Evolutionary conservation across 2,888 invertebrate genomes (phyloP).

Genomic region (Heliconius hortense): DNA sequence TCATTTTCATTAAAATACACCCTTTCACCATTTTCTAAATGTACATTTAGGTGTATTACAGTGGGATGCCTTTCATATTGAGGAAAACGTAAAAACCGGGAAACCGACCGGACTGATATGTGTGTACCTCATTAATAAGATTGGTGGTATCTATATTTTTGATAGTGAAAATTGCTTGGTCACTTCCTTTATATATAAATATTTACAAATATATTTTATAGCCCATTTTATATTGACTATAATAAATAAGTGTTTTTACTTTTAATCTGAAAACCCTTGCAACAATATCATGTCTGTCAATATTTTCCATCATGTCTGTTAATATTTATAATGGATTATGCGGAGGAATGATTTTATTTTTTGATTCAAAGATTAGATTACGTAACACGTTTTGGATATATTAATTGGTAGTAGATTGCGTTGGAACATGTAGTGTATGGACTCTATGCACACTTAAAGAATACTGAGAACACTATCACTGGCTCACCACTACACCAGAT

Average conservation of each 20-base stretch:
- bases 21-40: slow-evolving; percentile 48
- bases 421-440: too few species aligned
- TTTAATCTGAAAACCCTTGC: slow-evolving; percentile 27
- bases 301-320: neutral
- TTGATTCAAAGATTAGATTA: too few species aligned
- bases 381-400: too few species aligned
- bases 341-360: too few species aligned
- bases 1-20: slow-evolving; percentile 50
- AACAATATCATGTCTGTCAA: slow-evolving; percentile 23
- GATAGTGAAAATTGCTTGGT: slow-evolving; percentile 43
- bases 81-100: slow-evolving; percentile 46
- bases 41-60: slow-evolving; percentile 46
- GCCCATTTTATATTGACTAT: slow-evolving; percentile 40
- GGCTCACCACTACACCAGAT: too few species aligned
- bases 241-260: slow-evolving; percentile 18
- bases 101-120: slow-evolving; percentile 49
- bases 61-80: slow-evolving; percentile 47
- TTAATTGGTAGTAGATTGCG: too few species aligned
- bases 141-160: slow-evolving; percentile 15
- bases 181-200: slow-evolving; percentile 43
- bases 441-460: too few species aligned
- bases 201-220: slow-evolving; percentile 45
- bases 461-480: too few species aligned
- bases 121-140: slow-evolving; percentile 47
- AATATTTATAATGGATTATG: too few species aligned